Conservation (phyloP, 2,113 vertebrate genomes). For the Tragulus kanchil region DNA sequence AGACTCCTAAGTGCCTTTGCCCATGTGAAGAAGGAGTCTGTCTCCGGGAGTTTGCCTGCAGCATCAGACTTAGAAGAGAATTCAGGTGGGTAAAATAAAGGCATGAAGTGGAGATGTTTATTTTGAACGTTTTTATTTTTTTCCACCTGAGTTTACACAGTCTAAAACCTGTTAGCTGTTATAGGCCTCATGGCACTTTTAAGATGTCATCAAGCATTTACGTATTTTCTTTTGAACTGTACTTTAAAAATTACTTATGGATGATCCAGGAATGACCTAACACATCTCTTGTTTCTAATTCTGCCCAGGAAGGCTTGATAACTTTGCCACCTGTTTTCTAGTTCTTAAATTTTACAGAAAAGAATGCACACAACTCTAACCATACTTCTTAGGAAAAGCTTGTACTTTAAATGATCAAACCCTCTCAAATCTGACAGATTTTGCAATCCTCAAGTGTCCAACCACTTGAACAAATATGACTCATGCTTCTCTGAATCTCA, state of each 20-base stretch:
- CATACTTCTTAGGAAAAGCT: too few relatives aligned
- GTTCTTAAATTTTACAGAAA: not conserved
- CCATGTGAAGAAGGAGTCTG: not conserved
- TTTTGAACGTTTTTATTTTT: not conserved
- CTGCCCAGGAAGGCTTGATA: not conserved
- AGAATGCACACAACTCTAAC: not conserved
- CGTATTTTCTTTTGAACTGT: constrained; percentile 50
- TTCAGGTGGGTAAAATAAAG: not conserved
- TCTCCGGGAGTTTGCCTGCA: not conserved
- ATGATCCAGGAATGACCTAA: constrained; percentile 60
- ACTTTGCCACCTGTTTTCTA: not conserved
- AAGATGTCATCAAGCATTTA: constrained; percentile 40
- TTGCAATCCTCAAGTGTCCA: not conserved
- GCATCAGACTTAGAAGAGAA: not conserved
- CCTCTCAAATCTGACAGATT: not conserved
- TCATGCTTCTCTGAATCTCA: not conserved
- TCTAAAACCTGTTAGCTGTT: constrained; percentile 42
- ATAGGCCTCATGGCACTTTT: not conserved
- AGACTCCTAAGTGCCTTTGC: not conserved
- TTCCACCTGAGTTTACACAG: constrained; percentile 20
- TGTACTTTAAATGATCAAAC: too few relatives aligned
- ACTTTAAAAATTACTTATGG: constrained; percentile 66
- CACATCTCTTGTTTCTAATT: constrained; percentile 30
- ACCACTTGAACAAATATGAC: not conserved
- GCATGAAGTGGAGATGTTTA: not conserved